Evolutionary conservation across 2,113 vertebrate species (phyloP), one percentile per base, ranked within the genome.

Genomic region (Desmodus rotundus): DNA sequence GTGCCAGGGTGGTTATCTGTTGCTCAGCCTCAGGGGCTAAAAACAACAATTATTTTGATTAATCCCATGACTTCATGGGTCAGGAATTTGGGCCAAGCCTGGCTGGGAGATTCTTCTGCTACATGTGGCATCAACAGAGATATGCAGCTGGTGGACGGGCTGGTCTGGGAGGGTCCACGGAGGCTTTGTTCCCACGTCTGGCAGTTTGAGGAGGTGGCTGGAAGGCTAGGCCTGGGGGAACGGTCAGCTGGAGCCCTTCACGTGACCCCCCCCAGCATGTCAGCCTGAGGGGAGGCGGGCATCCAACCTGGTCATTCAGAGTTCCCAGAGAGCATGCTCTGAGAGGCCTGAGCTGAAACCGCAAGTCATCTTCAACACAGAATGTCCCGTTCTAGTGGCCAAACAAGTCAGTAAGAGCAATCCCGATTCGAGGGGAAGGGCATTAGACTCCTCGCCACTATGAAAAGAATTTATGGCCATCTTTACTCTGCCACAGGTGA

Each of bases 101-200:
- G 67, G 7, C 58, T 63, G 16, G 31, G 12, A 3, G 2, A n/a
- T 5, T 52, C n/a, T 77, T 54, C 63, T 19, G 12, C 38, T 16
- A 24, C 28, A 8, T 7, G 17, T 3, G 38, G 47, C 45, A n/a
- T 24, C 0, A 1, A 36, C 38, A 54, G 67, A 89, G 43, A 56
- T 33, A 1, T n/a, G 52, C 38, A 36, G 43, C 26, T 47, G 20
- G 33, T 20, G 38, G 52, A 4, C 2, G n/a, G 70, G 38, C 41
- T 24, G 20, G 17, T 41, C 87, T n/a, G 56, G 56, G 58, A 45
- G 2, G 33, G 4, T 52, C n/a, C 22, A 12, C 52, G 50, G 50
- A 0, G 3, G n/a, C 45, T 47, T 61, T 20, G 41, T 1, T 28
- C 14, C 77, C 82, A 3, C 2, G 19, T 14, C 7, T 4, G 14